Percentiles rank a stretch among this genome's conserved stretches.
Conservation (phyloP, 2,113 vertebrate genomes). For the Arizona elegans region DNA sequence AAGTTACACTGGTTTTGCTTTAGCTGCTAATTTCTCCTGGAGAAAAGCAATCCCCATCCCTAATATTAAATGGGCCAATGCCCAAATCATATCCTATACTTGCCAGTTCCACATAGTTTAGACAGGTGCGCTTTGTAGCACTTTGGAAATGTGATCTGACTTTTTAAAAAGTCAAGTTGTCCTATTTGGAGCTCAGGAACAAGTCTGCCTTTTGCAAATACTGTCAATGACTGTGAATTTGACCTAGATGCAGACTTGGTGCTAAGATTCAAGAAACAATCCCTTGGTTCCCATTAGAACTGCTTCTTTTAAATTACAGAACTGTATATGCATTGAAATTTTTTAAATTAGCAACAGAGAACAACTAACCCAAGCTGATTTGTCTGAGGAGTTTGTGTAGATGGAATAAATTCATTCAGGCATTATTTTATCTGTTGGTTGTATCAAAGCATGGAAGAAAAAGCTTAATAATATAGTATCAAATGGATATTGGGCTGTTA, state of each 20-base stretch:
- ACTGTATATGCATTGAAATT: slow-evolving; percentile 25
- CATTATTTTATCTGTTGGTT: not conserved
- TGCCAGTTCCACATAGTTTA: slow-evolving; percentile 47
- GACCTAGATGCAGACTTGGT: slow-evolving; percentile 6
- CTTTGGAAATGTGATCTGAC: slow-evolving; percentile 39
- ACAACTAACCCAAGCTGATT: not conserved
- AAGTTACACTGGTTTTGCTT: slow-evolving; percentile 45
- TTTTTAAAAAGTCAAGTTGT: slow-evolving; percentile 54
- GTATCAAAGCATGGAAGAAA: not conserved
- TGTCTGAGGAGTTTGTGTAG: not conserved
- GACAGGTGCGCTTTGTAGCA: slow-evolving; percentile 57
- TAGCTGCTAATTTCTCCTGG: slow-evolving; percentile 30
- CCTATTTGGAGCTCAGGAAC: slow-evolving; percentile 31
- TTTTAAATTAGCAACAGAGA: slow-evolving; percentile 33
- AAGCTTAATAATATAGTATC: slow-evolving; percentile 4
- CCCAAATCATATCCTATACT: slow-evolving; percentile 44
- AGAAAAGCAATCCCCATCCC: slow-evolving; percentile 42
- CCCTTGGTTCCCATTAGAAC: slow-evolving; percentile 20
- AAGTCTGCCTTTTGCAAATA: rapidly evolving
- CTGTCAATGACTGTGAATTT: slow-evolving; percentile 37
- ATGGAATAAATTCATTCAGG: not conserved
- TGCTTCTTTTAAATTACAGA: slow-evolving; percentile 33
- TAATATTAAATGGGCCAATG: slow-evolving; percentile 55
- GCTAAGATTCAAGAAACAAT: not conserved
- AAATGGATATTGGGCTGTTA: not conserved